These are phyloP conservation scores for Dallia pectoralis DNA, from an alignment of 2,797 vertebrate genomes.

Conservation along the genomic window DNA sequence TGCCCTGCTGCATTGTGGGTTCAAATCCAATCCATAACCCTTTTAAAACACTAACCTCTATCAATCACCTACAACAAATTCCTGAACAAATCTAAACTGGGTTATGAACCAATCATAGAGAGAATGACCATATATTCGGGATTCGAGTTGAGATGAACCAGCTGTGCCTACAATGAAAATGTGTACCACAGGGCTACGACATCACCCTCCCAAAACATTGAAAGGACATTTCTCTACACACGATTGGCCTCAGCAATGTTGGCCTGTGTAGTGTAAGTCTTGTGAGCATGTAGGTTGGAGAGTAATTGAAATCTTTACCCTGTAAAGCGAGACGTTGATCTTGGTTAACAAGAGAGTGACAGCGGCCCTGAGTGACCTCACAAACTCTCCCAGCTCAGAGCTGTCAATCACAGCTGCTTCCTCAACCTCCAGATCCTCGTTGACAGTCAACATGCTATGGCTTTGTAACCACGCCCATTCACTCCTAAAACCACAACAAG, in stretches of 20 bases:
- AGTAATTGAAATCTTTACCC: constrained; percentile 57
- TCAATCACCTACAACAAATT: no score
- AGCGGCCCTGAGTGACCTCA: constrained; percentile 66
- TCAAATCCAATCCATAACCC: no score
- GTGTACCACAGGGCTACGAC: no score
- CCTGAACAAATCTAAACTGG: no score
- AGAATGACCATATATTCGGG: no score
- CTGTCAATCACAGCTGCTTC: constrained; percentile 57
- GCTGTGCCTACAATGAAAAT: no score
- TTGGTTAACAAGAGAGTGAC: constrained; percentile 73
- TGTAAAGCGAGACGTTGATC: constrained; percentile 78
- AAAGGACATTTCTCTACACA: no score
- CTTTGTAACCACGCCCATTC: constrained; percentile 79
- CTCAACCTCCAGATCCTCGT: constrained; percentile 44
- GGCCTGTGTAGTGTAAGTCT: background rate
- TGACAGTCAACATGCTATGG: constrained; percentile 63
- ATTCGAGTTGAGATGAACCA: no score
- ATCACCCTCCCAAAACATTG: no score
- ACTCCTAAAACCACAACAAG: constrained; percentile 58
- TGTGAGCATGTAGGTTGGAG: background rate
- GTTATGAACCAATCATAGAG: no score
- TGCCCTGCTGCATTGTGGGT: no score
- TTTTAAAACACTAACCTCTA: no score
- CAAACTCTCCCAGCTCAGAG: constrained; percentile 63
- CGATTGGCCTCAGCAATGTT: background rate